These are phyloP conservation scores for Lycocerus yunnanus DNA, from an alignment of 2,888 invertebrate genomes.

Conservation along the genomic window DNA sequence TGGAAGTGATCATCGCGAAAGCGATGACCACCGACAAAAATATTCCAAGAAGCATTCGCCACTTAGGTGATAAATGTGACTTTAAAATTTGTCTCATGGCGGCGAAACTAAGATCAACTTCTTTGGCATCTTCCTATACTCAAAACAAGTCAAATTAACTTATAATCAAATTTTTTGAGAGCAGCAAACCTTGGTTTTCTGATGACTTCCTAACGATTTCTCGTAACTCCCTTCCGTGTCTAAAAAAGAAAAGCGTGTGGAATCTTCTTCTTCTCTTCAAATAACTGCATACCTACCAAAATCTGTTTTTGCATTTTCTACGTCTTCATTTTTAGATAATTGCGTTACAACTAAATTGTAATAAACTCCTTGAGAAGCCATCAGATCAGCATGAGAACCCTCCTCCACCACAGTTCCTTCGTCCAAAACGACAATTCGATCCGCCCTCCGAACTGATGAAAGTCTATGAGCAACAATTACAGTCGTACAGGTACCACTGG, in stretches of 20 bases:
- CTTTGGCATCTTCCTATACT: neutral
- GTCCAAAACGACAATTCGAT: constrained; percentile 73
- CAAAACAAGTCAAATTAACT: too few species aligned
- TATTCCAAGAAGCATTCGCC: neutral
- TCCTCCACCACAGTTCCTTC: constrained; percentile 70
- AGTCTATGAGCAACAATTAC: constrained; percentile 79
- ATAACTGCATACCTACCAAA: neutral
- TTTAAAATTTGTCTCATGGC: neutral
- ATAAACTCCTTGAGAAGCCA: constrained; percentile 69
- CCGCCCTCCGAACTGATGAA: constrained; percentile 73
- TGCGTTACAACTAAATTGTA: constrained; percentile 54
- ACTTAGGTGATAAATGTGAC: neutral
- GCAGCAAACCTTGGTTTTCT: neutral
- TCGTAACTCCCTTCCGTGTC: neutral
- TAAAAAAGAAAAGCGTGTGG: too few species aligned
- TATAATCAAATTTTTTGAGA: neutral
- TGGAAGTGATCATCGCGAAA: neutral
- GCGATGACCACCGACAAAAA: neutral
- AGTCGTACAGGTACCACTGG: constrained; percentile 74
- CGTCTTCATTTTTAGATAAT: constrained; percentile 58
- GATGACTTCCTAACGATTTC: neutral
- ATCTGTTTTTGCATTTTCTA: too few species aligned
- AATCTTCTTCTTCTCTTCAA: neutral
- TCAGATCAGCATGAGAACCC: constrained; percentile 72
- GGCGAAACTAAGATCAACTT: neutral